phyloP scores from a whole-genome alignment of 2,113 vertebrate genomes.

The Cacatua alba region DNA sequence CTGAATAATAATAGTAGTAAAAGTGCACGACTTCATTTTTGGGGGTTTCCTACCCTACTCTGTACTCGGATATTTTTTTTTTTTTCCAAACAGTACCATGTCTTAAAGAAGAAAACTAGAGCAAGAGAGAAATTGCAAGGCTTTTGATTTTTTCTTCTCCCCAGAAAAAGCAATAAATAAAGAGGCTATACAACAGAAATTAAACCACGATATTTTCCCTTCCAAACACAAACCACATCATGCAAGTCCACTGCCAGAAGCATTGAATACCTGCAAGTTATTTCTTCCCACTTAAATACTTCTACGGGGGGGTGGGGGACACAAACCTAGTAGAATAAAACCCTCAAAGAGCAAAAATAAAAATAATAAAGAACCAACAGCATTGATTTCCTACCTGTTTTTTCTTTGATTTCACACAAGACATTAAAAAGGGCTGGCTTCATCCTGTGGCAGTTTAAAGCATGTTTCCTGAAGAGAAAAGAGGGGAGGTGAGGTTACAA shows the following conservation, averaged over 20 bases:
- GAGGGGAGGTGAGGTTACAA: neutral
- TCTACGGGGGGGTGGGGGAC: fast-evolving
- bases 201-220: conserved; percentile 10
- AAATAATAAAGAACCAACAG: neutral
- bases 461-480: conserved; percentile 92
- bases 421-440: conserved; percentile 99
- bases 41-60: neutral
- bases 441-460: conserved; percentile 99
- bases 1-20: neutral
- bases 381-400: conserved; percentile 88
- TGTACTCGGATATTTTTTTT: neutral
- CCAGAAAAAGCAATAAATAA: conserved; percentile 25
- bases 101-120: neutral
- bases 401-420: conserved; percentile 99
- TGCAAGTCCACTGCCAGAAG: conserved; percentile 41
- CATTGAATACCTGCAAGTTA: neutral
- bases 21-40: neutral
- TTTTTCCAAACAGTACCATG: neutral
- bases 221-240: conserved; percentile 3
- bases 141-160: neutral
- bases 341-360: neutral
- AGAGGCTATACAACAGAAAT: conserved; percentile 37
- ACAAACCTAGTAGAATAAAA: neutral
- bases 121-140: neutral
- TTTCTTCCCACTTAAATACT: conserved; percentile 13